Base-by-base conservation (phyloP, 2,888 invertebrate genomes). In the Cosmia pyralina region DNA sequence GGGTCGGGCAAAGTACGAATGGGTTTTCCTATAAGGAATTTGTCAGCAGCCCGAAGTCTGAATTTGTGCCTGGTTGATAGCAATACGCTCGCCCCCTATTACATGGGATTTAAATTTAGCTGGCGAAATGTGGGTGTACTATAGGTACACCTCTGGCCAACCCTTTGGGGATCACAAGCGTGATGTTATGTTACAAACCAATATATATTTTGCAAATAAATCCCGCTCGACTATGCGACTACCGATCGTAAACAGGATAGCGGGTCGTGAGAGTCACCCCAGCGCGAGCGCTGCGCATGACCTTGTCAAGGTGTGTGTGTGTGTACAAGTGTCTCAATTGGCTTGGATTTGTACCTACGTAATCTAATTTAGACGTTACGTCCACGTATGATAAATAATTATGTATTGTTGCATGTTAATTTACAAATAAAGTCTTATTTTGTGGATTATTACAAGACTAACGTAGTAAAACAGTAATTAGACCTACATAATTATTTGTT, bases 251-350 rank as follows among this genome's bases (percentile, higher is more conserved):
- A 76, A 77, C 81, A 77, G 77, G 81, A 77, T 62, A 67, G 17
- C 46, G 55, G 81, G 48, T 34, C 77, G 81, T 81, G 77, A 62
- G 77, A 77, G 60, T 75, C 81, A 67, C 60, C 81, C 68, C 64
- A n/a, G 58, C 50, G 13, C 60, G 62, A 28, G 58, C 50, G 13
- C 60, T 67, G 41, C 64, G 55, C n/a, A 15, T 46, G 81, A 77
- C 77, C 76, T 81, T 81, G 50, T 1, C 57, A 81, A 67, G 77
- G 77, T 77, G n/a, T n/a, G n/a, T n/a, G n/a, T n/a, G n/a, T n/a
- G n/a, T n/a, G n/a, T n/a, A n/a, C 57, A 57, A 7, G 77, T 50
- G 46, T 34, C 46, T 52, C 75, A 75, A 75, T 79, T 79, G 75
- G 57, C 52, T 34, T 10, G n/a, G 7, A 41, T 6, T 48, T 34